These are phyloP conservation scores for Drosophila hydei DNA, from an alignment of 1,140 invertebrate genomes.

Conservation along the genomic window DNA sequence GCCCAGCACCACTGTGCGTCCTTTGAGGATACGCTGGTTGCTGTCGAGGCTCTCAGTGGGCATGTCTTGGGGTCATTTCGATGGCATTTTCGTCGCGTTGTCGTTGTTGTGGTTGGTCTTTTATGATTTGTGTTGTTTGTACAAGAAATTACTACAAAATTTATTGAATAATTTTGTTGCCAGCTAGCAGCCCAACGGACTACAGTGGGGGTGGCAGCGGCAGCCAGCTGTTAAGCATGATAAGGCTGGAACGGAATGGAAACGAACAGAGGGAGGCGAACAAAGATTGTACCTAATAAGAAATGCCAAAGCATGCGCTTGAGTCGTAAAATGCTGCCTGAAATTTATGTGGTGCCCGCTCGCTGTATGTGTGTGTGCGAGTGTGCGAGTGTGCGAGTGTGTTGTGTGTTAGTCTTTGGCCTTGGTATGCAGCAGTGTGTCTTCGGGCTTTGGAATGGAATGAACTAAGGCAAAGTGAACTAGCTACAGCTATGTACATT, in stretches of 20 bases:
- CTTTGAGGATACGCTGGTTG: conserved; percentile 3
- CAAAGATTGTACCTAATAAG: conserved; percentile 66
- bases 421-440: conserved; percentile 11
- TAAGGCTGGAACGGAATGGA: conserved; percentile 9
- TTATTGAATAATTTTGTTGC: conserved; percentile 78
- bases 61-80: conserved; percentile 20
- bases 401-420: conserved; percentile 16
- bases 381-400: conserved; percentile 15
- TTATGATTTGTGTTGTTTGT: conserved; percentile 81
- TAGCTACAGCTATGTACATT: conserved; percentile 24
- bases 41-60: not conserved
- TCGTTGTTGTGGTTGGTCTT: conserved; percentile 16
- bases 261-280: conserved; percentile 1
- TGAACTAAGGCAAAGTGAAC: conserved; percentile 14
- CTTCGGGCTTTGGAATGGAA: conserved; percentile 1
- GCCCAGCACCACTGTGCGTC: conserved; percentile 3
- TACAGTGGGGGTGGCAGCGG: not conserved
- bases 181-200: conserved; percentile 19
- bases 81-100: conserved; percentile 36
- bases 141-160: conserved; percentile 81
- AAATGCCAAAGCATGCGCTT: conserved; percentile 76
- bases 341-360: conserved; percentile 58
- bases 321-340: conserved; percentile 74
- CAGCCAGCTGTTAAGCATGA: conserved; percentile 24
- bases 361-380: not conserved